A percentile compares a stretch with the other conserved stretches of the same genome.
Evolutionary conservation across 1,140 invertebrate genomes (phyloP).

Genomic region (Ceratina calcarata): DNA sequence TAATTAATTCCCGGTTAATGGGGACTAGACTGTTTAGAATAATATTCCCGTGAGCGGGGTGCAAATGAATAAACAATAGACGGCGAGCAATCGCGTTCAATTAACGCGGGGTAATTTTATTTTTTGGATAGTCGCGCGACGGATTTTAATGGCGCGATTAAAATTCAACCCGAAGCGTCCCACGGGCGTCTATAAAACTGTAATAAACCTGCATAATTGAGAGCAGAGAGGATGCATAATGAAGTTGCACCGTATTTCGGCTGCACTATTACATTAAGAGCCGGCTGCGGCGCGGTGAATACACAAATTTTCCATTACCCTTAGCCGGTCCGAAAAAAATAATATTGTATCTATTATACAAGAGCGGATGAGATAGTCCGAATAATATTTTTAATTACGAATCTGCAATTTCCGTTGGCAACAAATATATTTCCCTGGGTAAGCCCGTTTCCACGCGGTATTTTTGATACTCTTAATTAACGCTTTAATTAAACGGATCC

Average conservation of each 20-base stretch:
- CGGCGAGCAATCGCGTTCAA: conserved; percentile 9
- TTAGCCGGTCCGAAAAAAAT: conserved; percentile 10
- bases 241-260: conserved; percentile 24
- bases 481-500: conserved; percentile 15
- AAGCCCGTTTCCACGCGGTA: neutral
- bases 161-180: conserved; percentile 24
- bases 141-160: conserved; percentile 45
- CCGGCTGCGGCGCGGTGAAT: conserved; percentile 7
- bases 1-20: conserved; percentile 21
- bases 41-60: neutral
- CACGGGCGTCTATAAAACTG: conserved; percentile 22
- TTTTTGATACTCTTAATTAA: conserved; percentile 29
- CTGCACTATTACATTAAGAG: conserved; percentile 1
- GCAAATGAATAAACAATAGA: conserved; percentile 36
- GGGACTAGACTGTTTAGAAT: conserved; percentile 2
- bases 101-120: conserved; percentile 18
- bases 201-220: conserved; percentile 41
- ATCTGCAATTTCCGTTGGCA: too few relatives aligned
- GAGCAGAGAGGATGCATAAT: conserved; percentile 34
- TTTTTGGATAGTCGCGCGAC: neutral
- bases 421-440: too few relatives aligned
- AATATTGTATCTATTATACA: too few relatives aligned
- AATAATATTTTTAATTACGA: too few relatives aligned
- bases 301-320: conserved; percentile 36
- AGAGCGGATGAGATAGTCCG: too few relatives aligned